Evolutionary conservation across 2,113 vertebrate species (phyloP).

Genomic region (Tringa solitaria): DNA sequence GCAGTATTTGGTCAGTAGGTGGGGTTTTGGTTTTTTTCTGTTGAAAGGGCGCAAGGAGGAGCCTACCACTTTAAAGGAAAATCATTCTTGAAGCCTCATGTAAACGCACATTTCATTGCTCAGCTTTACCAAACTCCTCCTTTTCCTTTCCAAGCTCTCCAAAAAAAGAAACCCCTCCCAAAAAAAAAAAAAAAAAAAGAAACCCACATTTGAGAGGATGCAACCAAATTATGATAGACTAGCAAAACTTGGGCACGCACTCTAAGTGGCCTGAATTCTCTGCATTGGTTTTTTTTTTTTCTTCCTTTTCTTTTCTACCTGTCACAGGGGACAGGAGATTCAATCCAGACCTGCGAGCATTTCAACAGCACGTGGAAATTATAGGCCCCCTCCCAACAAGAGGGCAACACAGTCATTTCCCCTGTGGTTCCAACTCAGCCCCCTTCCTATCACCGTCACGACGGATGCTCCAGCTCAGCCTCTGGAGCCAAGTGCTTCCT

Average conservation of each 20-base stretch:
- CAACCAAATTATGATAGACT: background rate
- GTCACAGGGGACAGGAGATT: background rate
- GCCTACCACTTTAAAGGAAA: background rate
- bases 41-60: background rate
- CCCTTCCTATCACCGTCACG: background rate
- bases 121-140: background rate
- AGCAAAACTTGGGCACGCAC: background rate
- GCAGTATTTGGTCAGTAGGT: background rate
- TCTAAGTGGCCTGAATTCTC: background rate
- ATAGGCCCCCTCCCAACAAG: background rate
- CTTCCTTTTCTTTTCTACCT: background rate
- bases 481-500: background rate
- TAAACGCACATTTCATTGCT: background rate
- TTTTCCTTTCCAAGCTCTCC: background rate
- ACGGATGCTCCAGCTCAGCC: background rate
- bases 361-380: conserved; percentile 14
- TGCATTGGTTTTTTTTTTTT: background rate
- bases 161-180: background rate
- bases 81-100: background rate
- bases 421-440: background rate
- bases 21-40: background rate
- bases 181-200: background rate
- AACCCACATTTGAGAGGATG: background rate
- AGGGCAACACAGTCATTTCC: background rate
- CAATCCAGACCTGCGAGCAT: background rate